These are phyloP conservation scores for Nestor notabilis DNA, from an alignment of 2,113 vertebrate genomes.

Conservation along the genomic window DNA sequence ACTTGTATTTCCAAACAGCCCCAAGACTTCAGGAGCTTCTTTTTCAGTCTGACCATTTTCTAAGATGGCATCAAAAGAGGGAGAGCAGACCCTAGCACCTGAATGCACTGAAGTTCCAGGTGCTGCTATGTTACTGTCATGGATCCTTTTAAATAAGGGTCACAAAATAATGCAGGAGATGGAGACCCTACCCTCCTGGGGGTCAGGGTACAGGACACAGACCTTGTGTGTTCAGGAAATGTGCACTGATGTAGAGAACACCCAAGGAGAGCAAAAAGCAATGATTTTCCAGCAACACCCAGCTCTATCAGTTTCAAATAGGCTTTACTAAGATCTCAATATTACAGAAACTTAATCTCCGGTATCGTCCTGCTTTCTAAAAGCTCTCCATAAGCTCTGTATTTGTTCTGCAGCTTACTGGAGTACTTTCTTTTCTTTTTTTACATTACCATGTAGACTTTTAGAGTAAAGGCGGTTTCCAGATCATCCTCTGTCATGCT, in stretches of 20 bases:
- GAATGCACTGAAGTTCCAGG: neutral
- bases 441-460: neutral
- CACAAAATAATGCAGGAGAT: neutral
- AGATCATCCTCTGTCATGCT: neutral
- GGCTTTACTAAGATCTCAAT: neutral
- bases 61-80: neutral
- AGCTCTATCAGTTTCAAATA: neutral
- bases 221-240: neutral
- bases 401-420: neutral
- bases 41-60: neutral
- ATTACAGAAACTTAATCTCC: neutral
- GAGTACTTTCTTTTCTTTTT: neutral
- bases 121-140: neutral
- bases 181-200: accelerated
- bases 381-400: neutral
- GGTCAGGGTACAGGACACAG: accelerated
- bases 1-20: neutral
- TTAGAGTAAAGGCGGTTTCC: neutral
- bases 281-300: neutral
- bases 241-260: neutral
- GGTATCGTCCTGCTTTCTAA: neutral
- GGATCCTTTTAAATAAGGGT: neutral
- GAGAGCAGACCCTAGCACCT: neutral
- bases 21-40: neutral
- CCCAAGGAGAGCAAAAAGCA: neutral